A percentile compares a stretch with the other conserved stretches of the same genome.
Evolutionary conservation across 2,888 invertebrate species (phyloP).

Genomic region (Nomada goodeniana): DNA sequence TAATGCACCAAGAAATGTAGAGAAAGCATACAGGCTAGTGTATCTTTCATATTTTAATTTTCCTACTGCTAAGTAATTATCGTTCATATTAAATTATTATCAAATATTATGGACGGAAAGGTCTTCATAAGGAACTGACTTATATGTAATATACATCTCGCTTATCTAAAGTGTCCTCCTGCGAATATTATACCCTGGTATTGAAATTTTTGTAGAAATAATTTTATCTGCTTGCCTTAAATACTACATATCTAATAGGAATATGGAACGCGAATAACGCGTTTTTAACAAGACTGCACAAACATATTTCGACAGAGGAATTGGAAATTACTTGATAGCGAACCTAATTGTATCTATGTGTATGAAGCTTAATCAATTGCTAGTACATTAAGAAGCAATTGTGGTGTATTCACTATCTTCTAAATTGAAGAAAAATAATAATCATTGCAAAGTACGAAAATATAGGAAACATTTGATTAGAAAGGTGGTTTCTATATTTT

Average conservation of each 20-base stretch:
- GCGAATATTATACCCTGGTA: not conserved
- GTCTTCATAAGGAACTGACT: constrained; percentile 21
- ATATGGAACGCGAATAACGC: not conserved
- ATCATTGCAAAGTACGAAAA: constrained; percentile 3
- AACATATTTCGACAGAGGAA: not conserved
- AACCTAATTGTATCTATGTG: not conserved
- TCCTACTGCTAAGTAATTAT: constrained; percentile 11
- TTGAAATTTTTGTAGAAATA: not conserved
- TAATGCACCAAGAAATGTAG: no score
- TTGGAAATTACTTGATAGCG: constrained; percentile 31
- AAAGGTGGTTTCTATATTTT: no score
- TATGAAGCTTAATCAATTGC: not conserved
- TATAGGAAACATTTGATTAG: not conserved
- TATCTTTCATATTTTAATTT: not conserved
- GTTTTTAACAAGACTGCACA: not conserved
- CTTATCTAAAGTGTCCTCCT: not conserved
- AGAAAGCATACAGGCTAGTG: not conserved
- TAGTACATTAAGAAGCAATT: not conserved
- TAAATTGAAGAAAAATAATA: not conserved
- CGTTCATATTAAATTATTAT: constrained; percentile 16
- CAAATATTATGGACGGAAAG: constrained; percentile 41
- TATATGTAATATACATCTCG: constrained; percentile 6
- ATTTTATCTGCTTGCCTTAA: no score
- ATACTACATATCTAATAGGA: no score
- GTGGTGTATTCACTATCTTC: not conserved